These are phyloP conservation scores for Equus quagga DNA, from an alignment of 2,113 vertebrate species.

Conservation along the genomic window DNA sequence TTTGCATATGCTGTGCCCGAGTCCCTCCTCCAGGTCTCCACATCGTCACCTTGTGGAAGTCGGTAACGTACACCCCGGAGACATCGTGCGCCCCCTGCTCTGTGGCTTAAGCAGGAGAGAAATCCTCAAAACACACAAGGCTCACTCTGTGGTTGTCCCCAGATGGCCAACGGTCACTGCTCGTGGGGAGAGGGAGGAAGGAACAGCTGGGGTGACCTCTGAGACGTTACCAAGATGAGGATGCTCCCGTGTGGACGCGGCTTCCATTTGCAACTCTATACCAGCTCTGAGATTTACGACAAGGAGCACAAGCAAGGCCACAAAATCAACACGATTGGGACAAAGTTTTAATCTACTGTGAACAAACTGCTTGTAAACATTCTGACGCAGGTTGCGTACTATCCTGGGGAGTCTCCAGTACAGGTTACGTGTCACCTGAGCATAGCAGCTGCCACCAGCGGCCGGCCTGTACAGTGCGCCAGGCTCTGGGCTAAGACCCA, in stretches of 20 bases:
- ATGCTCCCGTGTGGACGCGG: rapidly evolving
- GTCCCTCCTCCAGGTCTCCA: not conserved
- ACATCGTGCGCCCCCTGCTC: rapidly evolving
- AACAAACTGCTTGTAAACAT: not conserved
- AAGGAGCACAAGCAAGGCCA: not conserved
- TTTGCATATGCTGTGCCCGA: not conserved
- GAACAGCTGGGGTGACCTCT: not conserved
- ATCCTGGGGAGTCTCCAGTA: not conserved
- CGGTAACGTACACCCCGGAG: rapidly evolving
- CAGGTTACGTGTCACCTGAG: not conserved
- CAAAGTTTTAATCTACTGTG: not conserved
- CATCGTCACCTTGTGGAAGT: rapidly evolving
- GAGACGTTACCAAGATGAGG: rapidly evolving
- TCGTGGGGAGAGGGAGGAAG: not conserved
- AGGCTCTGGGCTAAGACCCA: not conserved
- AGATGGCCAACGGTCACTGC: rapidly evolving
- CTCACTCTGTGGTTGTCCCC: too few species aligned
- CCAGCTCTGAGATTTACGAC: not conserved
- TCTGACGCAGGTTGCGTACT: not conserved
- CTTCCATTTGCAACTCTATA: not conserved
- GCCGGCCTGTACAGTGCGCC: rapidly evolving
- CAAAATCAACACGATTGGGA: not conserved
- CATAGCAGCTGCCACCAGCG: rapidly evolving
- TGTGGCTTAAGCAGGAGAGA: not conserved
- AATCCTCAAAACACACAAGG: not conserved